phyloP scores from a whole-genome alignment of 2,888 invertebrate species.

The Mythimna albipuncta region DNA sequence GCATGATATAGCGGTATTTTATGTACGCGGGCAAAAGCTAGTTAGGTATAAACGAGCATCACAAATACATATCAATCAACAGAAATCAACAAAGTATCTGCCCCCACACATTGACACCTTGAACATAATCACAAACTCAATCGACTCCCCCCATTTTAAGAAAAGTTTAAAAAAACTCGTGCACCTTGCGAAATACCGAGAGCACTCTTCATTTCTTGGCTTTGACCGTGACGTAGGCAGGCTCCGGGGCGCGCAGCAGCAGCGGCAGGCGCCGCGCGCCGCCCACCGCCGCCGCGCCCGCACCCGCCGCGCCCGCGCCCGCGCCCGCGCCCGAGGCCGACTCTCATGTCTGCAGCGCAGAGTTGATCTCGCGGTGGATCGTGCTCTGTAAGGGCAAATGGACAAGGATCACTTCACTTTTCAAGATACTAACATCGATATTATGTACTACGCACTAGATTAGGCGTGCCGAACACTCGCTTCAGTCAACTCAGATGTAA shows the following conservation, averaged over 20 bases:
- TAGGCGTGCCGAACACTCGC: too few relatives aligned
- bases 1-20: too few relatives aligned
- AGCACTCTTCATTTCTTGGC: constrained; percentile 85
- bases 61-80: too few relatives aligned
- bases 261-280: constrained; percentile 14
- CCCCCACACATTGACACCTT: constrained; percentile 22
- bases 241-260: constrained; percentile 1
- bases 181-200: constrained; percentile 89
- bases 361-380: constrained; percentile 95
- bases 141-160: constrained; percentile 33
- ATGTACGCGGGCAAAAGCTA: too few relatives aligned
- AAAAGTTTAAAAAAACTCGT: constrained; percentile 75
- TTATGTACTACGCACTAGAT: too few relatives aligned
- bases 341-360: constrained; percentile 94
- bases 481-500: too few relatives aligned
- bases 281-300: constrained; percentile 44
- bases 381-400: constrained; percentile 85
- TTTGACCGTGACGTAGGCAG: constrained; percentile 80
- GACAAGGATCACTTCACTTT: neutral
- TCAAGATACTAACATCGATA: neutral
- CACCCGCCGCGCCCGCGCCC: constrained; percentile 76
- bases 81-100: neutral
- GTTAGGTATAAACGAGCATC: too few relatives aligned
- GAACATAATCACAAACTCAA: constrained; percentile 23
- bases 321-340: constrained; percentile 76